Evolutionary conservation across 1,140 invertebrate species (phyloP).

Genomic region (Drosophila simulans): DNA sequence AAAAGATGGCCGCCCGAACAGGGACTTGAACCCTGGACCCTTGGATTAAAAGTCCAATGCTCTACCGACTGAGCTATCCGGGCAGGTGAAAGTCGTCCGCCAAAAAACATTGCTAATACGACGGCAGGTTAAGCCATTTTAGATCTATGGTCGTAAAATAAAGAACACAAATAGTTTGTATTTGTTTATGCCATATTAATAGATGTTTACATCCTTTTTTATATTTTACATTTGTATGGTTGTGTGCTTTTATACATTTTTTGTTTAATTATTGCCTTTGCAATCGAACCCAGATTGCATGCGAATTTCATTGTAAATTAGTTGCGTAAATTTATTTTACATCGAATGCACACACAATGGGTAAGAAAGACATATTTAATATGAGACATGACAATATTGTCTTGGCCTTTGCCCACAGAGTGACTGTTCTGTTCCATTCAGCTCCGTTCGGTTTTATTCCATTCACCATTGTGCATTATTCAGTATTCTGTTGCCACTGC

Average conservation of each 20-base stretch:
- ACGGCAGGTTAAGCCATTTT: too few relatives aligned
- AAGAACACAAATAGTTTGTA: too few relatives aligned
- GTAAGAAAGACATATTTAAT: constrained; percentile 39
- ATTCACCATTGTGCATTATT: background rate
- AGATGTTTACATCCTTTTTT: too few relatives aligned
- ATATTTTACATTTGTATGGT: too few relatives aligned
- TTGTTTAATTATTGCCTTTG: too few relatives aligned
- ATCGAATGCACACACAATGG: background rate
- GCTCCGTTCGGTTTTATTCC: background rate
- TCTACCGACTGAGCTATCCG: constrained; percentile 92
- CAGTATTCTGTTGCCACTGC: constrained; percentile 8
- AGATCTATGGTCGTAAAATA: too few relatives aligned
- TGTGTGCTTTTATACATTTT: too few relatives aligned
- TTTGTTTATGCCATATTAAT: too few relatives aligned
- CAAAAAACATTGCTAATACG: too few relatives aligned
- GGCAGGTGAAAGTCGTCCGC: constrained; percentile 80
- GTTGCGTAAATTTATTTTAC: too few relatives aligned
- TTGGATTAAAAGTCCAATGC: constrained; percentile 93
- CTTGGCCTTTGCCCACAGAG: constrained; percentile 36
- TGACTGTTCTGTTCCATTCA: constrained; percentile 13
- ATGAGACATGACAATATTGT: constrained; percentile 54
- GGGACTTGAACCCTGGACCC: constrained; percentile 92
- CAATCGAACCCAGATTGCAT: too few relatives aligned
- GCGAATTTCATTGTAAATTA: too few relatives aligned
- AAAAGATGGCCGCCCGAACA: constrained; percentile 88